Conservation (phyloP, 2,113 vertebrate species). For the Dipodomys ordii region DNA sequence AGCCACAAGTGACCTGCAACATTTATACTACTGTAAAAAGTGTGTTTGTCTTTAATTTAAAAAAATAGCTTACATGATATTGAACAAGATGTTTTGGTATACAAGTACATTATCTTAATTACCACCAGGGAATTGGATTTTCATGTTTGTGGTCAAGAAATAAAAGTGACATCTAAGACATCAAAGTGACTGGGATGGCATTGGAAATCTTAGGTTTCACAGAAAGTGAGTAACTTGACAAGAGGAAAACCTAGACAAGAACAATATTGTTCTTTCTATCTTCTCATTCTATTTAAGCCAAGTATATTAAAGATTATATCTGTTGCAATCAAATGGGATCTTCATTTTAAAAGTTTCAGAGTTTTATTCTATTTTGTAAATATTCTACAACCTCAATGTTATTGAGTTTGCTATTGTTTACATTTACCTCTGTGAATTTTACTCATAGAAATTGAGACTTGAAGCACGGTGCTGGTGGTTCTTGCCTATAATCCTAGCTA, state of each 20-base stretch:
- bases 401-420: neutral
- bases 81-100: neutral
- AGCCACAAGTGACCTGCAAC: neutral
- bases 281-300: neutral
- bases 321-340: neutral
- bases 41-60: slow-evolving; percentile 12
- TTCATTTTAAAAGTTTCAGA: slow-evolving; percentile 8
- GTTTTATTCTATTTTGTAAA: neutral
- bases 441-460: neutral
- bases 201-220: neutral
- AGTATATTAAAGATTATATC: neutral
- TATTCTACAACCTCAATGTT: neutral
- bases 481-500: no score
- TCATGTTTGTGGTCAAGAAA: slow-evolving; percentile 1
- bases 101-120: neutral
- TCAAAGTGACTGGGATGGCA: neutral
- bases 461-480: no score
- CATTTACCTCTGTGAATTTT: neutral
- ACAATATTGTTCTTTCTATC: neutral
- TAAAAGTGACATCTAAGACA: neutral
- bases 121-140: neutral
- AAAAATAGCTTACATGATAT: slow-evolving; percentile 6
- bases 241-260: neutral
- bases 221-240: neutral
- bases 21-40: slow-evolving; percentile 22